phyloP scores from a whole-genome alignment of 2,113 vertebrate species.

The Ceratotherium simum region DNA sequence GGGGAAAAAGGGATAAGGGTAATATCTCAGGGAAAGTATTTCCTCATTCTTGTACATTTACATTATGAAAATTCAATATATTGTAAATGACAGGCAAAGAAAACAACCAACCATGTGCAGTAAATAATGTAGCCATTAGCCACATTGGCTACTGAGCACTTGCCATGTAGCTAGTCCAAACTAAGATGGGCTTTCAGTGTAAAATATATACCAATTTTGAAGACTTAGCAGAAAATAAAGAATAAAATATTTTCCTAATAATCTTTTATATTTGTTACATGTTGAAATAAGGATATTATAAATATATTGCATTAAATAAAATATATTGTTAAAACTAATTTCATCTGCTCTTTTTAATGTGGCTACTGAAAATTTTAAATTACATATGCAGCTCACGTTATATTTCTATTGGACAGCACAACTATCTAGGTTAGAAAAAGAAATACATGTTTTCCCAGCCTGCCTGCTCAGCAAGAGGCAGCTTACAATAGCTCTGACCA shows the following conservation, averaged over 20 bases:
- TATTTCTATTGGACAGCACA: not conserved
- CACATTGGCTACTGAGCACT: not conserved
- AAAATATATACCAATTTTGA: not conserved
- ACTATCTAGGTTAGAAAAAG: not conserved
- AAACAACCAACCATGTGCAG: not conserved
- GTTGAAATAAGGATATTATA: not conserved
- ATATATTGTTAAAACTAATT: not conserved
- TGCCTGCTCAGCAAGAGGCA: not conserved
- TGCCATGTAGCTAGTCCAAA: not conserved
- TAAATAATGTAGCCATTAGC: not conserved
- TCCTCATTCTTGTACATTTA: not conserved
- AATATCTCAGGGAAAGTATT: not conserved
- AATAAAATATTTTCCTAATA: not conserved
- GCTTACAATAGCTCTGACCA: not conserved
- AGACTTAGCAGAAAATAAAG: not conserved
- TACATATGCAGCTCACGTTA: not conserved
- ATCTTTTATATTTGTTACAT: not conserved
- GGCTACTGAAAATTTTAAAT: not conserved
- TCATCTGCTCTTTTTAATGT: not conserved
- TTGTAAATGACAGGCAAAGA: not conserved
- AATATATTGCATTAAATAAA: not conserved
- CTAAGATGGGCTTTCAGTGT: not conserved
- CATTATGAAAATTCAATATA: not conserved
- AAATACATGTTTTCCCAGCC: not conserved
- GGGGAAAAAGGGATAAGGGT: not conserved